These are phyloP conservation scores for Rhadinocentrus ornatus DNA, from an alignment of 2,797 vertebrate species.

Conservation along the genomic window DNA sequence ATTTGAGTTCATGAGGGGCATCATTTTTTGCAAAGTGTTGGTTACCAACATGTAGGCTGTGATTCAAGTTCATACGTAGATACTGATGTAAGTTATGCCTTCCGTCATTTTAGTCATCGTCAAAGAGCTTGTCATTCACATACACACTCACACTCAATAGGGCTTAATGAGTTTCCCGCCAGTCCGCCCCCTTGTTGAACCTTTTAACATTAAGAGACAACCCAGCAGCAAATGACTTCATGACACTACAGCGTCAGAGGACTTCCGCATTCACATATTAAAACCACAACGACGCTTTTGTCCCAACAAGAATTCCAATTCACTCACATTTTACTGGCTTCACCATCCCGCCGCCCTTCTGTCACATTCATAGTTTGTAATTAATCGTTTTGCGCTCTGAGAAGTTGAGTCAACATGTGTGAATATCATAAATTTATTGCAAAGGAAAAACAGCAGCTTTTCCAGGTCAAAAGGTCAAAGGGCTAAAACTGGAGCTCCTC, in stretches of 20 bases:
- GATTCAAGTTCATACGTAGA: conserved; percentile 20
- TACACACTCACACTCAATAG: conserved; percentile 11
- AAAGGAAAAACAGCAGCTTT: conserved; percentile 34
- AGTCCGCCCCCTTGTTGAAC: conserved; percentile 69
- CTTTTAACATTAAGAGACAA: conserved; percentile 31
- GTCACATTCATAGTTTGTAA: not conserved
- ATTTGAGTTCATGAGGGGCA: not conserved
- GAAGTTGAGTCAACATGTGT: conserved; percentile 23
- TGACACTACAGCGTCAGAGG: conserved; percentile 52
- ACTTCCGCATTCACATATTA: conserved; percentile 55
- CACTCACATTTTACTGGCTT: conserved; percentile 52
- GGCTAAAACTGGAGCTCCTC: conserved; percentile 18
- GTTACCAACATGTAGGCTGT: not conserved
- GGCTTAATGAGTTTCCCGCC: conserved; percentile 68
- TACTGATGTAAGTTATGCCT: not conserved
- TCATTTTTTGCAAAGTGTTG: conserved; percentile 1
- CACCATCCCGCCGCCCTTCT: not conserved
- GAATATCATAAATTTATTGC: conserved; percentile 42
- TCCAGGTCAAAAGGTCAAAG: conserved; percentile 36
- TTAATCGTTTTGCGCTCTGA: not conserved
- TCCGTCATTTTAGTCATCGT: conserved; percentile 25
- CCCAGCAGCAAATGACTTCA: conserved; percentile 33
- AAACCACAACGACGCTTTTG: conserved; percentile 71
- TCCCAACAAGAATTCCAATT: conserved; percentile 32
- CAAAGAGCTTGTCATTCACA: conserved; percentile 19